phyloP scores from a whole-genome alignment of 2,888 invertebrate species.

The Agriotes lineatus region DNA sequence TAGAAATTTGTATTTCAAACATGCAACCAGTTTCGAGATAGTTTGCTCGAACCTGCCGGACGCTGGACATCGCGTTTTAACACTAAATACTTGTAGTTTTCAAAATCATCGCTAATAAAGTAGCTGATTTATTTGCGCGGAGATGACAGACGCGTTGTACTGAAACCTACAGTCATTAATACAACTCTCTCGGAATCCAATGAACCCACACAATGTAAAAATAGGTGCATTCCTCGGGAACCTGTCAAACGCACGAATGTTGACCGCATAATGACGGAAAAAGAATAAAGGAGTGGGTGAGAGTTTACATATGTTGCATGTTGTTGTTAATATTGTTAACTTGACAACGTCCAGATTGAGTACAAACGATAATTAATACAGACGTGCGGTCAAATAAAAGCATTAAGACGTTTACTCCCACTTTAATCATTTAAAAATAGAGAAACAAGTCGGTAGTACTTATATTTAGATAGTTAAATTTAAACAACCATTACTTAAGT shows the following conservation, averaged over 20 bases:
- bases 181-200: constrained; percentile 25
- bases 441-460: too few species aligned
- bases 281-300: neutral
- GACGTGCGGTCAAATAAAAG: too few species aligned
- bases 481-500: too few species aligned
- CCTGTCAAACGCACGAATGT: constrained; percentile 25
- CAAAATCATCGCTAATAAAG: constrained; percentile 21
- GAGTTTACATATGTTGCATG: neutral
- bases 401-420: too few species aligned
- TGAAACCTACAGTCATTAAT: constrained; percentile 25
- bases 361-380: neutral
- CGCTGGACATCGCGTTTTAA: neutral
- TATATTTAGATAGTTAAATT: too few species aligned
- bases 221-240: constrained; percentile 29
- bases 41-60: neutral
- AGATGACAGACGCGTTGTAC: constrained; percentile 22
- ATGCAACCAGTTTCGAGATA: constrained; percentile 6
- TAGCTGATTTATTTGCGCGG: constrained; percentile 18
- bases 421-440: too few species aligned
- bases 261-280: constrained; percentile 17
- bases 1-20: constrained; percentile 4
- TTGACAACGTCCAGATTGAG: neutral
- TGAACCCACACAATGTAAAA: constrained; percentile 36
- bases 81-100: constrained; percentile 10
- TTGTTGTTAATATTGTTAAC: neutral